Evolutionary conservation across 2,797 vertebrate genomes (phyloP).

Genomic region (Enteromius radiatus): DNA sequence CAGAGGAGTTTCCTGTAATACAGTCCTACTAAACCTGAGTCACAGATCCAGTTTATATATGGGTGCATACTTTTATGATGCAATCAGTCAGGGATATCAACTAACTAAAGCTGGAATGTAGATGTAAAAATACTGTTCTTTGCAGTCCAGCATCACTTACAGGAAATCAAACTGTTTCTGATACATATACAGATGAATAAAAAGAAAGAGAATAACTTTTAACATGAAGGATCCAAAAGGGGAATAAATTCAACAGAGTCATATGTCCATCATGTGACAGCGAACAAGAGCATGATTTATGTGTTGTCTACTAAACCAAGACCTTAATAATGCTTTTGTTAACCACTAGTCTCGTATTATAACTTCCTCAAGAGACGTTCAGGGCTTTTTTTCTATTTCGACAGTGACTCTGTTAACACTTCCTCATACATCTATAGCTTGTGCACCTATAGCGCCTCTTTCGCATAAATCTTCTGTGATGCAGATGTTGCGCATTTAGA

Average conservation of each 20-base stretch:
- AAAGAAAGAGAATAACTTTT: background rate
- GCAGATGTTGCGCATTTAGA: slow-evolving; percentile 76
- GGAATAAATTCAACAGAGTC: background rate
- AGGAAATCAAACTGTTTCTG: background rate
- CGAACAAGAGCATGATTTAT: background rate
- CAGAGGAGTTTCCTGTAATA: background rate
- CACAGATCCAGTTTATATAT: background rate
- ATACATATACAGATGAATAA: background rate
- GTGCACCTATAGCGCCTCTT: slow-evolving; percentile 15
- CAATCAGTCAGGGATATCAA: background rate
- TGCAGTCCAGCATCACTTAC: background rate
- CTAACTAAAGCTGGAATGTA: background rate
- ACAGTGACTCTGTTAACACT: background rate
- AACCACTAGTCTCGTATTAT: background rate
- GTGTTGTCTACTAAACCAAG: background rate
- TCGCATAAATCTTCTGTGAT: slow-evolving; percentile 55
- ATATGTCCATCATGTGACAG: background rate
- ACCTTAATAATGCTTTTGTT: background rate
- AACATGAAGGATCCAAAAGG: background rate
- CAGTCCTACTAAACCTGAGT: background rate
- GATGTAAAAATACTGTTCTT: background rate
- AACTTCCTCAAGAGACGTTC: background rate
- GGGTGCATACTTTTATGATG: background rate
- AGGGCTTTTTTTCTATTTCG: background rate
- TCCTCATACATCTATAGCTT: background rate